Conservation (phyloP, 2,888 invertebrate genomes). For the Phortica okadai region DNA sequence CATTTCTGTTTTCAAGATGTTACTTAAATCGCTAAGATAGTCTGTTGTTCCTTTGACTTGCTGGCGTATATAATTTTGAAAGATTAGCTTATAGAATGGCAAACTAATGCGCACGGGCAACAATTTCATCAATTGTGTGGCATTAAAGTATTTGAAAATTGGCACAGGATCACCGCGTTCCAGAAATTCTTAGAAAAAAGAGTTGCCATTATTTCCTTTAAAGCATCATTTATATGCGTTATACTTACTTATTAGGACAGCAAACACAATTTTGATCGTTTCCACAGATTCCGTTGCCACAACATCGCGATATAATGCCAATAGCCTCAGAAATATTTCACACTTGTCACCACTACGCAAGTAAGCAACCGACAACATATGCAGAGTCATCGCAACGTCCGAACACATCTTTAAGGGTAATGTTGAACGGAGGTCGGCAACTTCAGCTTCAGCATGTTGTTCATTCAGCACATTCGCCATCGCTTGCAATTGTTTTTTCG, state of each 20-base stretch:
- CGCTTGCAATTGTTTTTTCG: not conserved
- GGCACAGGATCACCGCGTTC: slow-evolving; percentile 71
- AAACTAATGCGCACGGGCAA: slow-evolving; percentile 57
- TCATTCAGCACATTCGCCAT: not conserved
- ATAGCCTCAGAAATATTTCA: slow-evolving; percentile 63
- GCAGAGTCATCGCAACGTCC: slow-evolving; percentile 39
- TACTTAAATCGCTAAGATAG: slow-evolving; percentile 52
- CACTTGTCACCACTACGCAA: slow-evolving; percentile 60
- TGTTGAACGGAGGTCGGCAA: not conserved
- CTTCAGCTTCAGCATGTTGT: not conserved
- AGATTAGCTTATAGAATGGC: slow-evolving; percentile 69
- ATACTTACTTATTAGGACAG: no score
- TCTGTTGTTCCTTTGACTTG: slow-evolving; percentile 59
- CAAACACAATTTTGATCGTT: no score
- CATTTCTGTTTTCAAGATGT: not conserved
- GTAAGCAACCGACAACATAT: slow-evolving; percentile 63
- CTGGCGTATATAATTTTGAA: slow-evolving; percentile 56
- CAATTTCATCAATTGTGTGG: slow-evolving; percentile 57
- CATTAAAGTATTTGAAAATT: slow-evolving; percentile 65
- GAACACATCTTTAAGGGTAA: not conserved
- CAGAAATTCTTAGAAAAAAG: slow-evolving; percentile 61
- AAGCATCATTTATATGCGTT: no score
- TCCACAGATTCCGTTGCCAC: slow-evolving; percentile 50
- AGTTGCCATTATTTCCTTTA: not conserved
- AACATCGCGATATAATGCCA: slow-evolving; percentile 68